phyloP scores from a whole-genome alignment of 2,888 invertebrate species.

The Conchocele bisecta region DNA sequence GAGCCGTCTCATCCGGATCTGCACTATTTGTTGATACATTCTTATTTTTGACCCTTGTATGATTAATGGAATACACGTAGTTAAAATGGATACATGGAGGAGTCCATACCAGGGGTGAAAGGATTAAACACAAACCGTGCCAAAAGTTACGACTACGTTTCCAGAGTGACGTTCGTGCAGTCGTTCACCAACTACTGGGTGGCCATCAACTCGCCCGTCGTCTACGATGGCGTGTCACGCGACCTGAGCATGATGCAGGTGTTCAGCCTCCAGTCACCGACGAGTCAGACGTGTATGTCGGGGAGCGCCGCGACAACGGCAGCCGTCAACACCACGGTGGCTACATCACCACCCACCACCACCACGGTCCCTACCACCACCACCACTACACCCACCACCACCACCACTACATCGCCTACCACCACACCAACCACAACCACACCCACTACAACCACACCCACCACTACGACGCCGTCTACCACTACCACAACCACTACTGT shows the following conservation, averaged over 20 bases:
- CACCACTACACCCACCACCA: neutral
- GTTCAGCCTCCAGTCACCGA: conserved; percentile 50
- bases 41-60: too few relatives aligned
- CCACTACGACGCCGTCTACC: conserved; percentile 14
- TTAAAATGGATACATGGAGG: too few relatives aligned
- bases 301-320: conserved; percentile 15
- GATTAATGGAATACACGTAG: too few relatives aligned
- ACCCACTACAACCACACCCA: conserved; percentile 10
- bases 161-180: conserved; percentile 71
- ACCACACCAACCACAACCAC: neutral
- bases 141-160: conserved; percentile 18
- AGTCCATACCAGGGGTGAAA: too few relatives aligned
- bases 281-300: conserved; percentile 50
- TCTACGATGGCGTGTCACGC: conserved; percentile 64
- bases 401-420: neutral
- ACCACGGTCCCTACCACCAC: neutral
- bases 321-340: conserved; percentile 17
- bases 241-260: conserved; percentile 57
- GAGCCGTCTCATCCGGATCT: too few relatives aligned
- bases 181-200: conserved; percentile 68
- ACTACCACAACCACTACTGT: conserved; percentile 9
- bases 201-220: conserved; percentile 70
- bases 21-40: too few relatives aligned
- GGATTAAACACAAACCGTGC: too few relatives aligned
- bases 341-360: conserved; percentile 3